A percentile compares a stretch with the other conserved stretches of the same genome.
Evolutionary conservation across 2,888 invertebrate species (phyloP).

Genomic region (Ormyrus rosae): DNA sequence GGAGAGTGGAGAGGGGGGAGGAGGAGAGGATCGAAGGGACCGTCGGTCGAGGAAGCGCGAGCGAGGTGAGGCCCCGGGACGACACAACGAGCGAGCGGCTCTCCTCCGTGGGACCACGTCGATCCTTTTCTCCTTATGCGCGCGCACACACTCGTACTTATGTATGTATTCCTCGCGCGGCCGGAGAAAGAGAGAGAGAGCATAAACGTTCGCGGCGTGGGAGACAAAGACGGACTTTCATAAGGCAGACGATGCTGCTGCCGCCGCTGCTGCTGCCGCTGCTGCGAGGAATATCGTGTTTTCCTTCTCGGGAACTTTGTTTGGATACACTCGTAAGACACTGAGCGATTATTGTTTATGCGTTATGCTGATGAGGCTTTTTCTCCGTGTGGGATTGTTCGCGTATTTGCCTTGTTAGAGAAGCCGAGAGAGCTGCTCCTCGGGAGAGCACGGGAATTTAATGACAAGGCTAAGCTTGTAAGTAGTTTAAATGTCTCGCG

Average conservation of each 20-base stretch:
- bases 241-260: slow-evolving; percentile 5
- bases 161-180: slow-evolving; percentile 35
- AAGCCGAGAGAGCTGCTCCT: no score
- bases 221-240: slow-evolving; percentile 48
- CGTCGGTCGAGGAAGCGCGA: not conserved
- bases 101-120: slow-evolving; percentile 45
- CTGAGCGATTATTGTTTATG: slow-evolving; percentile 49
- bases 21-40: not conserved
- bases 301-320: not conserved
- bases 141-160: slow-evolving; percentile 44
- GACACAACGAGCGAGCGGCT: not conserved
- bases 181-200: not conserved
- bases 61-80: slow-evolving; percentile 23
- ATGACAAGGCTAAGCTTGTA: slow-evolving; percentile 34
- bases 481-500: slow-evolving; percentile 5
- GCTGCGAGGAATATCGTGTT: no score
- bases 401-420: no score
- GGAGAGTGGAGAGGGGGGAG: not conserved
- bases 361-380: not conserved
- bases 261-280: not conserved
- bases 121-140: slow-evolving; percentile 48
- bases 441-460: slow-evolving; percentile 15
- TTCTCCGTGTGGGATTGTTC: no score
- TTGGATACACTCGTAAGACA: slow-evolving; percentile 22
- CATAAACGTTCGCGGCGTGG: slow-evolving; percentile 36